Evolutionary conservation across 92 coral and sea anemone genomes (phyloP).

Genomic region (Palythoa grandis): DNA sequence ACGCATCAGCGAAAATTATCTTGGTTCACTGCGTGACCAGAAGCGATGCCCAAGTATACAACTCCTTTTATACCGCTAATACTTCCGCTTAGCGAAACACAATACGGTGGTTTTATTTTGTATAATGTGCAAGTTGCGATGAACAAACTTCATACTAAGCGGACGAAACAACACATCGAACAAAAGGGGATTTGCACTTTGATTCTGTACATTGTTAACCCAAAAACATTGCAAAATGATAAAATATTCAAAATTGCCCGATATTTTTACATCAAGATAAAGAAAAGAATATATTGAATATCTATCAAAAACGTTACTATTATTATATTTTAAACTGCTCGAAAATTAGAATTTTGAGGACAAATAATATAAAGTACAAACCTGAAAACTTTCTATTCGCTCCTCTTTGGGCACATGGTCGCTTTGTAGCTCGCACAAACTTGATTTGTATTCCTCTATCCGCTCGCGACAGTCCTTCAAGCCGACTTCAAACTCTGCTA

Average conservation of each 20-base stretch:
- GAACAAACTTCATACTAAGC: background rate
- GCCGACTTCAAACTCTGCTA: slow-evolving; percentile 77
- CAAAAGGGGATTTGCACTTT: background rate
- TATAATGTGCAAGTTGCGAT: background rate
- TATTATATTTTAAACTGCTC: background rate
- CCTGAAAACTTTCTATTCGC: slow-evolving; percentile 64
- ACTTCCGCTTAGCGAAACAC: background rate
- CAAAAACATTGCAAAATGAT: background rate
- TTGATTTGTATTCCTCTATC: slow-evolving; percentile 59
- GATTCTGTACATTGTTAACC: background rate
- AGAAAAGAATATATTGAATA: background rate
- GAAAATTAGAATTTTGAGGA: background rate
- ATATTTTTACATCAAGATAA: background rate
- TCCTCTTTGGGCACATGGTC: slow-evolving; percentile 45
- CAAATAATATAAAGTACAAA: slow-evolving; percentile 12
- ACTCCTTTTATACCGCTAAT: background rate
- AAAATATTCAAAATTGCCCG: slow-evolving; percentile 5
- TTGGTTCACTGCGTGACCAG: background rate
- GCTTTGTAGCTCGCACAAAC: slow-evolving; percentile 50
- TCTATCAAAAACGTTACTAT: background rate
- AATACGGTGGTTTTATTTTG: background rate
- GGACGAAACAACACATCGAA: background rate
- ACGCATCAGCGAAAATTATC: background rate
- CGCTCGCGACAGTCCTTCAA: slow-evolving; percentile 73
- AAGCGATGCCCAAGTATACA: background rate